Evolutionary conservation across 2,888 invertebrate species (phyloP).

Genomic region (Athalia circularis): DNA sequence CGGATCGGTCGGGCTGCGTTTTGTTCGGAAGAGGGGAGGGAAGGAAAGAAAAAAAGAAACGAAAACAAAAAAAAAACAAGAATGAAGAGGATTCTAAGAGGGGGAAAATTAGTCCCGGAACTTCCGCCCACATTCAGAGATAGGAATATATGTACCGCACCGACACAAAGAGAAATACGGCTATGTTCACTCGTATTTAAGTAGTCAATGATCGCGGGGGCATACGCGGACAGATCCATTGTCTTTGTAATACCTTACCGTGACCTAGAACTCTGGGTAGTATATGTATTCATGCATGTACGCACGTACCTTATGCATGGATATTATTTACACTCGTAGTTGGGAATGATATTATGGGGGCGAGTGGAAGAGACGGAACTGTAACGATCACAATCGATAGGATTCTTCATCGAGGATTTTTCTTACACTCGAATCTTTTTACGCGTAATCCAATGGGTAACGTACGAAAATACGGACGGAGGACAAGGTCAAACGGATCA

Average conservation of each 20-base stretch:
- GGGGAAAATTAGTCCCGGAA: slow-evolving; percentile 26
- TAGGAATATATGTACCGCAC: neutral
- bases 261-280: slow-evolving; percentile 40
- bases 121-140: slow-evolving; percentile 35
- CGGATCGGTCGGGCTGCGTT: too few relatives aligned
- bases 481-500: slow-evolving; percentile 37
- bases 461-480: neutral
- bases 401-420: too few relatives aligned
- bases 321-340: too few relatives aligned
- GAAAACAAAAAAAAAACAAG: neutral
- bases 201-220: slow-evolving; percentile 12
- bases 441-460: too few relatives aligned
- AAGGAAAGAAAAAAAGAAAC: neutral
- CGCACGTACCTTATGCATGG: too few relatives aligned
- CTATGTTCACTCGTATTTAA: slow-evolving; percentile 23
- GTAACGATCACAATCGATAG: too few relatives aligned
- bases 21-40: neutral
- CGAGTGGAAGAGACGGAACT: too few relatives aligned
- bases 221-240: slow-evolving; percentile 5
- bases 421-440: too few relatives aligned
- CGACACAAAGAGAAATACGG: neutral
- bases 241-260: slow-evolving; percentile 38
- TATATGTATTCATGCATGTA: neutral
- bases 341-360: too few relatives aligned
- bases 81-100: neutral